Base-by-base conservation (phyloP, 1,140 invertebrate species). In the Lithobius niger region DNA sequence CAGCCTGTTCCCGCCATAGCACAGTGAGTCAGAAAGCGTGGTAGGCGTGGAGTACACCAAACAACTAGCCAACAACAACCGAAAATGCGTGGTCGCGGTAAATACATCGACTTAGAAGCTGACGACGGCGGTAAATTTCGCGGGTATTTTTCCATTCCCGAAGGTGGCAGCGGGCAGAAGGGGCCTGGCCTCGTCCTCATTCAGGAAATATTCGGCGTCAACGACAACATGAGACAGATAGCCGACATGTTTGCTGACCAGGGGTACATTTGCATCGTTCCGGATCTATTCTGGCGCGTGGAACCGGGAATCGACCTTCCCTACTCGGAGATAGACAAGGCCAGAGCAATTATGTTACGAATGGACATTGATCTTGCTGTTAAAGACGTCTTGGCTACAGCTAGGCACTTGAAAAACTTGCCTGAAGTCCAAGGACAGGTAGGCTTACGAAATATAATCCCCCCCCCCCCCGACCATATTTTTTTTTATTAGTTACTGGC, bases 141-240 rank as follows among this genome's bases (percentile, higher is more conserved):
- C 27, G 36, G 49, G 21, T 54, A 44, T 26, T 44, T 44, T 16
- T n/a, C n/a, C n/a, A n/a, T n/a, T n/a, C n/a, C n/a, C n/a, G n/a
- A n/a, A n/a, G 15, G 22, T 47, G 42, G 22, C 19, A 13, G n/a
- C 18, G 53, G n/a, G n/a, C n/a, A n/a, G n/a, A 36, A 36, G 6
- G 31, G 31, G 6, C 31, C 31, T 6, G 31, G 6, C 31, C 31
- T 36, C 31, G 31, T 36, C 31, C 31, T 36, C 31, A 10, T 36
- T 6, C 31, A 36, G 31, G 31, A 36, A n/a, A 36, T 36, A 36
- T 36, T 36, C 31, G 31, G 31, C n/a, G n/a, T 36, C 31, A 36
- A 36, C n/a, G 31, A 36, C 6, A 36, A 36, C 31, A 36, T 36
- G 31, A 6, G 31, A 36, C n/a, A n/a, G 31, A 36, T 10, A 6